Base-by-base conservation (phyloP, 1,140 invertebrate species). In the Rhyzopertha dominica region DNA sequence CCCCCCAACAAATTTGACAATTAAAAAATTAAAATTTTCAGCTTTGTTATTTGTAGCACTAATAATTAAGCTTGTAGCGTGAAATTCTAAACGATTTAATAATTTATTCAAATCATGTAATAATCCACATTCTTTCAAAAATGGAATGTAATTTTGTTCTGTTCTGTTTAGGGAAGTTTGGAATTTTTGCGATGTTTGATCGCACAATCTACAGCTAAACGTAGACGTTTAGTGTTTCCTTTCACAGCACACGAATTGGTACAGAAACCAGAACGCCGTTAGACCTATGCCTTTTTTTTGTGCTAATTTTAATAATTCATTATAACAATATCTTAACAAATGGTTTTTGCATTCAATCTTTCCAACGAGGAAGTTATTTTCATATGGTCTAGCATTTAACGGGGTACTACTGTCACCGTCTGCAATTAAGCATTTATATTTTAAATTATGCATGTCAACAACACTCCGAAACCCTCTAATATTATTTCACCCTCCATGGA, bases 1-100 rank as follows among this genome's bases (percentile, higher is more conserved):
- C 3, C 43, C 56, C 2, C 57, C 54, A 17, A 53, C 35, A 51
- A 56, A 53, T 50, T 61, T 62, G 5, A 51, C 42, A 30, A 54
- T 41, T 17, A 61, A 31, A 20, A 32, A 54, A 43, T 61, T 48
- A 37, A 48, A 62, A 10, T 39, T 16, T 47, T 61, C 56, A 4
- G 48, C 49, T 31, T 23, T 10, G 42, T 60, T 62, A 10, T 43
- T 60, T 20, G 53, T 38, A n/a, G 56, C 49, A 30, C 54, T 37
- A 32, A 51, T 37, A 14, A 58, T 44, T 13, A 60, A 36, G 38
- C 58, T 60, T 34, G 45, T 13, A 16, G 41, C 30, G 46, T 62
- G 46, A 10, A 17, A 20, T 10, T 13, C 5, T 31, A 45, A 37
- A 30, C 47, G 23, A 36, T 43, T 13, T 14, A 43, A 28, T 29